Evolutionary conservation across 2,113 vertebrate species (phyloP).

Genomic region (Laticauda colubrina): DNA sequence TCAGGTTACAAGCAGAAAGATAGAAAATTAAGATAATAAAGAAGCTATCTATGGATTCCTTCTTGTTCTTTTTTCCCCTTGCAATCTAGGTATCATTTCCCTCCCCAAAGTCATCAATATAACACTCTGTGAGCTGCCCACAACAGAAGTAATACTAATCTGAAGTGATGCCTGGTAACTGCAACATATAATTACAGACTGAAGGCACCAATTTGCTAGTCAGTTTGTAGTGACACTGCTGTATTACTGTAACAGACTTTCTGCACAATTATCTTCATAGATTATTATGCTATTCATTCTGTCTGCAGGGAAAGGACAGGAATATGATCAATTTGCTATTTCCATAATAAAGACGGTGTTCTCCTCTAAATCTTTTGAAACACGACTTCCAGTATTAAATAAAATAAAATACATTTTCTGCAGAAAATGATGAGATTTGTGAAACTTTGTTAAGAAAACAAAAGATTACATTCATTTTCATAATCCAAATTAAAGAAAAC

Average conservation of each 20-base stretch:
- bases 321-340: constrained; percentile 14
- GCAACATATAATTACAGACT: constrained; percentile 68
- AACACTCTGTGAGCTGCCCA: constrained; percentile 48
- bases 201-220: constrained; percentile 69
- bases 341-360: constrained; percentile 32
- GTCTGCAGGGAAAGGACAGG: not conserved
- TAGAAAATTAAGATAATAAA: not conserved
- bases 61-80: not conserved
- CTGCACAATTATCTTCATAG: constrained; percentile 56
- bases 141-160: constrained; percentile 56
- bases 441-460: not conserved
- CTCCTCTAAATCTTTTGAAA: not conserved
- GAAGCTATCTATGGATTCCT: not conserved
- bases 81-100: not conserved
- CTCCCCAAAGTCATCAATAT: constrained; percentile 18
- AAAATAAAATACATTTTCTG: not conserved
- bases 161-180: constrained; percentile 61
- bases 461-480: not conserved
- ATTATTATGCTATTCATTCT: constrained; percentile 55
- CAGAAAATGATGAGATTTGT: not conserved
- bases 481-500: constrained; percentile 5
- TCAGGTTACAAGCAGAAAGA: constrained; percentile 1
- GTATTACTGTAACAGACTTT: constrained; percentile 42
- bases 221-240: constrained; percentile 66
- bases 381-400: not conserved